Evolutionary conservation across 2,797 vertebrate species (phyloP).

Genomic region (Coendou prehensilis): DNA sequence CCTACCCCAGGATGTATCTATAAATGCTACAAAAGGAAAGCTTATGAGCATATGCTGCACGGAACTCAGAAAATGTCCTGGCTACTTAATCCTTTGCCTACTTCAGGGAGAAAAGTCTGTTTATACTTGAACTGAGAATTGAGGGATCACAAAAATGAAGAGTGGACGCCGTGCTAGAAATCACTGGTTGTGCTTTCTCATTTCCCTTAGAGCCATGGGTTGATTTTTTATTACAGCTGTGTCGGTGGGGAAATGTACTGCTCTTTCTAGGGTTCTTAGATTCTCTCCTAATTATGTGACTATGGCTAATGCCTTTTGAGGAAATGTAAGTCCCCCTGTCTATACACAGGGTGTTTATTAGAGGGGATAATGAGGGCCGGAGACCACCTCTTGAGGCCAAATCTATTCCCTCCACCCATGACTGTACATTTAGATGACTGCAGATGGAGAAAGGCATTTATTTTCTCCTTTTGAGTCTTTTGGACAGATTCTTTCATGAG

Average conservation of each 20-base stretch:
- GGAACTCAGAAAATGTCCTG: constrained; percentile 84
- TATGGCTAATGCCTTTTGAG: constrained; percentile 4
- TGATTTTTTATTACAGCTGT: constrained; percentile 65
- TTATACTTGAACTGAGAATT: constrained; percentile 79
- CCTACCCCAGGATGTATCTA: constrained; percentile 85
- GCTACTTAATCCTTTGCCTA: constrained; percentile 86
- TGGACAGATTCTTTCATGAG: not conserved
- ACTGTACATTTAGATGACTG: not conserved
- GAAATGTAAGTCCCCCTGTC: constrained; percentile 17
- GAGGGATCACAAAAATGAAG: constrained; percentile 76
- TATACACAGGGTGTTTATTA: constrained; percentile 38
- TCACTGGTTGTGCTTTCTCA: constrained; percentile 74
- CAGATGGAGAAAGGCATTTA: not conserved
- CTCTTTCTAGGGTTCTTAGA: constrained; percentile 58
- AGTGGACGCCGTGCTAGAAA: constrained; percentile 73
- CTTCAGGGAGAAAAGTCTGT: constrained; percentile 75
- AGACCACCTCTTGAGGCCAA: not conserved
- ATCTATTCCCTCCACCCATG: not conserved
- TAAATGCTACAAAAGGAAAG: constrained; percentile 87
- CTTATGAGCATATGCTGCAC: constrained; percentile 77
- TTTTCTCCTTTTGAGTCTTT: constrained; percentile 3
- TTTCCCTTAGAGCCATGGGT: constrained; percentile 54
- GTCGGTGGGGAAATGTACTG: not conserved
- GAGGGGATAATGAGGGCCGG: not conserved
- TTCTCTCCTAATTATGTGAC: constrained; percentile 29